A percentile compares a stretch with the other conserved stretches of the same genome.
Evolutionary conservation across 2,888 invertebrate genomes (phyloP).

Genomic region (Tethea ocularis): DNA sequence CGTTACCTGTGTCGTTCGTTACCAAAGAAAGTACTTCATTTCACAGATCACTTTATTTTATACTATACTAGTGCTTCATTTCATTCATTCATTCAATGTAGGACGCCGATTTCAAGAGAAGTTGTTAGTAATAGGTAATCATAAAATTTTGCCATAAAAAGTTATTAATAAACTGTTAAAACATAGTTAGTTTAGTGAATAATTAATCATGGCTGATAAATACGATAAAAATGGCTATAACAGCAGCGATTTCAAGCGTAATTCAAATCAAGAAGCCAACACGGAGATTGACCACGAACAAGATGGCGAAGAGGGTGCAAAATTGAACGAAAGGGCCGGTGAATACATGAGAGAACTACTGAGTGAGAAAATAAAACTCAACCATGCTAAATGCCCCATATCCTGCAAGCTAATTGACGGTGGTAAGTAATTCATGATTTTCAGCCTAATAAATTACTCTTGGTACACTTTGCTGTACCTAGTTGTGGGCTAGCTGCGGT

Average conservation of each 20-base stretch:
- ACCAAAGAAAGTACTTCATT: no score
- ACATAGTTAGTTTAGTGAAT: conserved; percentile 13
- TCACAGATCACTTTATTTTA: no score
- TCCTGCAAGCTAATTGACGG: conserved; percentile 88
- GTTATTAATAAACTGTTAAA: conserved; percentile 1
- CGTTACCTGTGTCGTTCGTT: no score
- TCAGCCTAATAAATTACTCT: not conserved
- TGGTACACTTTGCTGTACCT: no score
- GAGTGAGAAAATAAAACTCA: conserved; percentile 87
- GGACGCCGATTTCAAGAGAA: not conserved
- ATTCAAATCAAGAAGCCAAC: conserved; percentile 55
- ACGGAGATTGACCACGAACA: conserved; percentile 58
- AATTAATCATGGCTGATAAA: conserved; percentile 59
- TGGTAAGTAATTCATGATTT: conserved; percentile 76
- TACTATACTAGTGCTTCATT: no score
- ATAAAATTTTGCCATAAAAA: conserved; percentile 11
- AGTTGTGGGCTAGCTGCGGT: no score
- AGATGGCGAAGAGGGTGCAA: conserved; percentile 83
- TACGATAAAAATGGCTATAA: conserved; percentile 77
- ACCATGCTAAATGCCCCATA: conserved; percentile 87
- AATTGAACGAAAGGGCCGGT: conserved; percentile 88
- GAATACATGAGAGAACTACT: conserved; percentile 91
- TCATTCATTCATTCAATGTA: not conserved
- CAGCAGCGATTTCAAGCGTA: conserved; percentile 77
- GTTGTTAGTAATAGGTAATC: not conserved